Percentiles rank a stretch among this genome's conserved stretches.
These are phyloP conservation scores for Rhinella marina DNA, from an alignment of 2,797 vertebrate genomes.

Conservation along the genomic window DNA sequence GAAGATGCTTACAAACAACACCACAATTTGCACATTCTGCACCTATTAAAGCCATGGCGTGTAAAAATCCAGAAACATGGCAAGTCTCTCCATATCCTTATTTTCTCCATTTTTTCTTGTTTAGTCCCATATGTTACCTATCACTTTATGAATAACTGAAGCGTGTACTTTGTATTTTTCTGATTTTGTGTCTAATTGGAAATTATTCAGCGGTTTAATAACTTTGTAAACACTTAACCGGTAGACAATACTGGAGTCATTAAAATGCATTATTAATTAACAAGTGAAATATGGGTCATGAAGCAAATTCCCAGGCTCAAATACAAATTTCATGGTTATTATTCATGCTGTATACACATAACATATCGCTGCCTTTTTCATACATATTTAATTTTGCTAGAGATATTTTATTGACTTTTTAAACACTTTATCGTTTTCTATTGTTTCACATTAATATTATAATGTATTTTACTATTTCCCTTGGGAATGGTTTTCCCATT, in stretches of 20 bases:
- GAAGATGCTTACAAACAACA: too few relatives aligned
- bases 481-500: background rate
- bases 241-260: background rate
- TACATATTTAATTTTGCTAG: background rate
- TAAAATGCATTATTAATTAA: conserved; percentile 10
- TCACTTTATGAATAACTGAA: background rate
- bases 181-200: conserved; percentile 12
- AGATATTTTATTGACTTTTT: background rate
- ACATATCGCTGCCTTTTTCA: background rate
- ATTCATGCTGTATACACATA: background rate
- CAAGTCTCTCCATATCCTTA: background rate
- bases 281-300: conserved; percentile 18
- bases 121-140: background rate
- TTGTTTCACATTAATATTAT: background rate
- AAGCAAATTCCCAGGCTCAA: conserved; percentile 1
- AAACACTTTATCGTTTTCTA: background rate
- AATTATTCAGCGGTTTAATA: background rate
- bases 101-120: background rate
- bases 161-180: background rate
- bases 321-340: background rate
- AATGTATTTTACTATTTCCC: background rate
- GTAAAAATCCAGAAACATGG: too few relatives aligned
- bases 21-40: too few relatives aligned
- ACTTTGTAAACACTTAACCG: background rate
- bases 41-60: too few relatives aligned